phyloP scores from a whole-genome alignment of 2,113 vertebrate genomes.

The Theristicus caerulescens region DNA sequence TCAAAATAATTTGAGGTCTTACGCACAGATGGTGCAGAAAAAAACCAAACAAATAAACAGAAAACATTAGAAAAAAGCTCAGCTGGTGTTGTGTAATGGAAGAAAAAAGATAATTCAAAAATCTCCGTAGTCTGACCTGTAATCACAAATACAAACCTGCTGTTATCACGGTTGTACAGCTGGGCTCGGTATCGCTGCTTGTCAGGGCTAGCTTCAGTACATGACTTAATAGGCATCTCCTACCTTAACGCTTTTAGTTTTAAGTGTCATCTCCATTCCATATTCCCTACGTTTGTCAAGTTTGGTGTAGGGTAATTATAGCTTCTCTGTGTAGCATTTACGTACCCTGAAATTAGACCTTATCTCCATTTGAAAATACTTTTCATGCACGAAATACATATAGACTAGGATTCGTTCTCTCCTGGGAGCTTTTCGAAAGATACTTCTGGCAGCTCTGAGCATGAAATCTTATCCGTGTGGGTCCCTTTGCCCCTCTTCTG shows the following conservation, averaged over 20 bases:
- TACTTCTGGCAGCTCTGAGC: background rate
- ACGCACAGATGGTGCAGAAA: background rate
- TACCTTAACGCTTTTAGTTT: background rate
- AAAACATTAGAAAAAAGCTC: background rate
- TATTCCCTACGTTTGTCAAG: background rate
- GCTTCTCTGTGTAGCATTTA: background rate
- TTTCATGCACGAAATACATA: accelerated
- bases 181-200: background rate
- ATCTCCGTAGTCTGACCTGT: background rate
- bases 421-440: background rate
- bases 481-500: background rate
- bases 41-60: background rate
- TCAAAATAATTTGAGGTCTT: background rate
- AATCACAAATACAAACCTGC: background rate
- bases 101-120: background rate
- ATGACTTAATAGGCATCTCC: background rate
- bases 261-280: background rate
- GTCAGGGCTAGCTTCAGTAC: background rate
- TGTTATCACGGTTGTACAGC: background rate
- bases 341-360: background rate
- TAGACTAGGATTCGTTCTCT: accelerated
- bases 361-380: background rate
- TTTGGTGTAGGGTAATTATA: background rate
- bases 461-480: accelerated
- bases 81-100: background rate